A percentile compares a stretch with the other conserved stretches of the same genome.
phyloP scores from a whole-genome alignment of 2,113 vertebrate species.

The Pteruthius melanotis region DNA sequence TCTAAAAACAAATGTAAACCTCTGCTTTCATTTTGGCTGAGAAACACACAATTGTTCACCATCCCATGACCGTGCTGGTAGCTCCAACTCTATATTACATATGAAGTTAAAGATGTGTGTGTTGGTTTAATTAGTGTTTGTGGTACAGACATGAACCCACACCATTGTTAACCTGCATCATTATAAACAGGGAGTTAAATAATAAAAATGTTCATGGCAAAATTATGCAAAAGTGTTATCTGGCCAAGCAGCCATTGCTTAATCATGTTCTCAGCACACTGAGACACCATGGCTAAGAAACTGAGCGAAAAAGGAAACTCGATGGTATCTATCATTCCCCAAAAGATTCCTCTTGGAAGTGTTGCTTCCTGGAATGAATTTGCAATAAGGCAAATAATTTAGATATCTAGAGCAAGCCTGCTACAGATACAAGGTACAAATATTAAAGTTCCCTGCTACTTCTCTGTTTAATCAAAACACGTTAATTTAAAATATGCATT shows the following conservation, averaged over 20 bases:
- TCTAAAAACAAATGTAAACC: background rate
- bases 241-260: background rate
- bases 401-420: background rate
- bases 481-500: background rate
- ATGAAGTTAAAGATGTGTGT: background rate
- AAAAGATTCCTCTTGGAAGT: background rate
- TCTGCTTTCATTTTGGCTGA: background rate
- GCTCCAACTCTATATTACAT: accelerated
- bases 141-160: background rate
- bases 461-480: background rate
- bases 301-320: background rate
- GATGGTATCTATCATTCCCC: background rate
- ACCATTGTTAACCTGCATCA: background rate
- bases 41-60: accelerated
- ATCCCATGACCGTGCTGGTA: background rate
- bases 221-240: background rate
- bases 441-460: background rate
- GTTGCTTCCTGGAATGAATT: background rate
- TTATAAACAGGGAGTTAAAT: background rate
- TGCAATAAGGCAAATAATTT: background rate
- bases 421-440: background rate
- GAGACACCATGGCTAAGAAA: background rate
- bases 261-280: background rate
- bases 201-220: background rate
- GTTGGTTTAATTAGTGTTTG: background rate